Evolutionary conservation across 2,113 vertebrate species (phyloP).

Genomic region (Bos taurus): ARS-UCD2.0 NC_037331.1:70866501-70867000

Average conservation of each 20-base stretch:
- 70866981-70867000: background rate
- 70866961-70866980: background rate
- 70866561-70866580: background rate
- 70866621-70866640: constrained; percentile 39
- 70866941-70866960: constrained; percentile 29
- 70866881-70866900: constrained; percentile 20
- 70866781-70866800: constrained; percentile 66
- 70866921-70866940: background rate
- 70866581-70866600: background rate
- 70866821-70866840: constrained; percentile 10
- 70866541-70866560: constrained; percentile 18
- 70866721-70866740: constrained; percentile 63
- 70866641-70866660: constrained; percentile 4
- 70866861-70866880: constrained; percentile 19
- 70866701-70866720: constrained; percentile 55
- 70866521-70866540: background rate
- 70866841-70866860: constrained; percentile 42
- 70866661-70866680: constrained; percentile 45
- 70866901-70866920: background rate
- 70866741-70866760: constrained; percentile 40
- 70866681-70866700: background rate
- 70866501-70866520: background rate
- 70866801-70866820: background rate
- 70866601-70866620: constrained; percentile 26
- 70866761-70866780: constrained; percentile 50